These are phyloP conservation scores for Picathartes gymnocephalus DNA, from an alignment of 2,113 vertebrate species.

Conservation along the genomic window DNA sequence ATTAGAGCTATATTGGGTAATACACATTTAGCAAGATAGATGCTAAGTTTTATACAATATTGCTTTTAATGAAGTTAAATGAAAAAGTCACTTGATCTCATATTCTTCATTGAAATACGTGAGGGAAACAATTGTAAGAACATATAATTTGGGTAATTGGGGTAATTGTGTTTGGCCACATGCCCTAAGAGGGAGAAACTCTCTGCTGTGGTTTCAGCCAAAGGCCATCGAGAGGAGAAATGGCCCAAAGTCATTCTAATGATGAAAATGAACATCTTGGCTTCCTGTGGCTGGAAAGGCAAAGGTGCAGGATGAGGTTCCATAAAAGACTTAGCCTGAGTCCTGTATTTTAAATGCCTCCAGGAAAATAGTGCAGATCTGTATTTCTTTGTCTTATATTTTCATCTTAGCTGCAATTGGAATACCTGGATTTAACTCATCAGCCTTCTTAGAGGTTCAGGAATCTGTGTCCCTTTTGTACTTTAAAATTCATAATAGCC, in stretches of 20 bases:
- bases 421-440: neutral
- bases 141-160: neutral
- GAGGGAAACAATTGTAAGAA: neutral
- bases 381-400: neutral
- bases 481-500: neutral
- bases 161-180: neutral
- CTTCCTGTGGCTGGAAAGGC: neutral
- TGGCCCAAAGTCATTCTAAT: neutral
- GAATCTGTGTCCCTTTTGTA: neutral
- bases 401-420: neutral
- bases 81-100: neutral
- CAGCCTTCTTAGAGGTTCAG: neutral
- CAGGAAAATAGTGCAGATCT: neutral
- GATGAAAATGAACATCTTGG: neutral
- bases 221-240: neutral
- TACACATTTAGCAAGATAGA: neutral
- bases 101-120: neutral
- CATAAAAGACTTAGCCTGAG: neutral
- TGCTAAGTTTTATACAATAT: neutral
- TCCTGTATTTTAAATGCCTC: neutral
- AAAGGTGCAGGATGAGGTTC: neutral
- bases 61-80: neutral
- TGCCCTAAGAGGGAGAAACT: neutral
- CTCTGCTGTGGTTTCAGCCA: neutral
- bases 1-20: neutral